Evolutionary conservation across 92 coral and sea anemone species (phyloP).

Genomic region (Siderastrea siderea): DNA sequence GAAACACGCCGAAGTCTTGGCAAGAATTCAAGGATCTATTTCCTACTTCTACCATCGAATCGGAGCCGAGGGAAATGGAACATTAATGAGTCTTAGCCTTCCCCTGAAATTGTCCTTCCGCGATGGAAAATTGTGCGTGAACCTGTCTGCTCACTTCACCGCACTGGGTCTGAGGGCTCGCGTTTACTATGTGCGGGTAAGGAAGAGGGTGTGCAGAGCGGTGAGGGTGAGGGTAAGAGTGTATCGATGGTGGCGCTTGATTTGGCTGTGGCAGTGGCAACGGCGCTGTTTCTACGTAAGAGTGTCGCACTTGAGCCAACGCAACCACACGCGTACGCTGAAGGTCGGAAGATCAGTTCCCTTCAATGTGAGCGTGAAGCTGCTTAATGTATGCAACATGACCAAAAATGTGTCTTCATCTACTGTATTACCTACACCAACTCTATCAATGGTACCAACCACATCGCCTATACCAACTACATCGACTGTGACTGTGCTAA

Average conservation of each 20-base stretch:
- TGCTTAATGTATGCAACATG: constrained; percentile 3
- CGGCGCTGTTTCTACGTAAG: too few species aligned
- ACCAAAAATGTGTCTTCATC: not conserved
- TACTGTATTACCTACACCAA: not conserved
- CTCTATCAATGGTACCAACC: not conserved
- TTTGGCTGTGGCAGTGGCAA: too few species aligned
- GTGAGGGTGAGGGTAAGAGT: too few species aligned
- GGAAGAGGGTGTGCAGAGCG: too few species aligned
- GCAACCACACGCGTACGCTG: too few species aligned
- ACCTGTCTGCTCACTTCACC: not conserved
- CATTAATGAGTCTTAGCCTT: not conserved
- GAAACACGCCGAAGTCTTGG: not conserved
- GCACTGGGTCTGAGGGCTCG: not conserved
- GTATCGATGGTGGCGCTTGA: too few species aligned
- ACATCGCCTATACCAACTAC: not conserved
- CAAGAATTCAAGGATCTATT: not conserved
- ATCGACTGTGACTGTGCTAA: not conserved
- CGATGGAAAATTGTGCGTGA: constrained; percentile 10
- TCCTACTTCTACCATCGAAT: not conserved
- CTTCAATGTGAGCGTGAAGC: not conserved
- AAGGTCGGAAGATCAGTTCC: too few species aligned
- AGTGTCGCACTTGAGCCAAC: too few species aligned
- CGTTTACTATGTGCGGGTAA: not conserved
- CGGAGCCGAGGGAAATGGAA: not conserved
- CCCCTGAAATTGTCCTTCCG: constrained; percentile 23